Conservation (phyloP, 2,113 vertebrate genomes). For the Syngnathoides biaculeatus region DNA sequence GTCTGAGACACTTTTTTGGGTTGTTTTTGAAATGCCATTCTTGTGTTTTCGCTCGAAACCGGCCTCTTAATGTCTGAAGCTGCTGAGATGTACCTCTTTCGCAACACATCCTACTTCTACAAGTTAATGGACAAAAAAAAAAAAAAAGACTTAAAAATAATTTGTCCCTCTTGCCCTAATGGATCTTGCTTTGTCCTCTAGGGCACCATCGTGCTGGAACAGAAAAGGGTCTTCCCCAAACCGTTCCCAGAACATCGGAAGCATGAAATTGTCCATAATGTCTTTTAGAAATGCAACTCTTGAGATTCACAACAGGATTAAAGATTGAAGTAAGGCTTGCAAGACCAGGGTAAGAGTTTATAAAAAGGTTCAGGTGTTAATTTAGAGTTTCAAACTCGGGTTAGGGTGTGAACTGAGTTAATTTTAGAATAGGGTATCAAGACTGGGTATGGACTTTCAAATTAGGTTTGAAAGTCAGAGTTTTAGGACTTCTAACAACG, state of each 20-base stretch:
- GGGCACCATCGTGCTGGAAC: background rate
- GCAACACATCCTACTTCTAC: slow-evolving; percentile 7
- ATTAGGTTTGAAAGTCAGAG: too few species aligned
- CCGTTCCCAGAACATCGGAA: background rate
- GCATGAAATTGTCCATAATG: background rate
- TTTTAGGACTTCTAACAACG: too few species aligned
- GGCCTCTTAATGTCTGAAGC: background rate
- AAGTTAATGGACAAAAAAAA: slow-evolving; percentile 12
- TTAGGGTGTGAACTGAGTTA: too few species aligned
- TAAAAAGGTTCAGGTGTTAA: too few species aligned
- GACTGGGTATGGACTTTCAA: too few species aligned
- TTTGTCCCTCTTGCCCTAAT: background rate
- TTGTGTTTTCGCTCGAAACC: background rate
- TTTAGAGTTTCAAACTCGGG: too few species aligned
- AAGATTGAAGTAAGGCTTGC: too few species aligned
- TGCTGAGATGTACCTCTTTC: slow-evolving; percentile 1
- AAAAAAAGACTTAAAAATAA: background rate
- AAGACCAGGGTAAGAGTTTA: too few species aligned
- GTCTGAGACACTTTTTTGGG: slow-evolving; percentile 20
- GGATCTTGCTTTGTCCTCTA: background rate
- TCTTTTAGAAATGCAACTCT: background rate
- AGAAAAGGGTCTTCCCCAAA: background rate
- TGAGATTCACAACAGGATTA: background rate
- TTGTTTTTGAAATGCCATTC: slow-evolving; percentile 12
- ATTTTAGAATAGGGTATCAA: too few species aligned